Percentiles rank a stretch among this genome's conserved stretches.
phyloP scores from a whole-genome alignment of 2,888 invertebrate species.

The Ichneumon xanthorius region DNA sequence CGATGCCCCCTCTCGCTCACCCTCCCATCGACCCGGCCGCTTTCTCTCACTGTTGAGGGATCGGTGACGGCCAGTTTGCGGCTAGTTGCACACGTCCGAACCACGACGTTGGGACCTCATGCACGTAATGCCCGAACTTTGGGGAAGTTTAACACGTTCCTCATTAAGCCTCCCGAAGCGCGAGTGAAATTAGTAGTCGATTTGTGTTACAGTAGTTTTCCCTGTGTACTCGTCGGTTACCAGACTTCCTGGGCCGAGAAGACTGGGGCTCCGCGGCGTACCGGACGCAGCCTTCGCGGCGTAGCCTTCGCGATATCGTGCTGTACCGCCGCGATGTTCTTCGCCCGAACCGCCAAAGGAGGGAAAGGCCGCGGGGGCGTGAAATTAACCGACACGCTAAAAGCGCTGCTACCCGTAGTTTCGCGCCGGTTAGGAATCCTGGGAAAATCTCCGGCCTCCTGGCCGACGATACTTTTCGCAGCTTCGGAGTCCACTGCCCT shows the following conservation, averaged over 20 bases:
- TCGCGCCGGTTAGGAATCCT: not conserved
- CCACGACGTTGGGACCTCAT: not conserved
- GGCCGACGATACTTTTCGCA: no score
- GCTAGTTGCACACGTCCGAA: not conserved
- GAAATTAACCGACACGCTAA: slow-evolving; percentile 76
- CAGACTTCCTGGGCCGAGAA: slow-evolving; percentile 4
- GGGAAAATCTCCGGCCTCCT: not conserved
- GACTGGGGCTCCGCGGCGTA: not conserved
- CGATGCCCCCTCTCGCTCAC: no score
- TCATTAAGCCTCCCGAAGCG: not conserved
- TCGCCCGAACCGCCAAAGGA: not conserved
- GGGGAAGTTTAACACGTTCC: not conserved
- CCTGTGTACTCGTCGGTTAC: slow-evolving; percentile 10
- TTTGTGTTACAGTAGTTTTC: slow-evolving; percentile 13
- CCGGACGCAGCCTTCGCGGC: no score
- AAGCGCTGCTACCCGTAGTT: slow-evolving; percentile 9
- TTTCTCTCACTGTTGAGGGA: not conserved
- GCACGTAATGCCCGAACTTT: not conserved
- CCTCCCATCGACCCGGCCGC: not conserved
- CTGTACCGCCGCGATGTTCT: slow-evolving; percentile 11
- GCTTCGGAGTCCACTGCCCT: not conserved
- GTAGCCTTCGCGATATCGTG: not conserved
- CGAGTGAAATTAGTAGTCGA: slow-evolving; percentile 19
- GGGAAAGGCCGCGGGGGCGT: slow-evolving; percentile 65
- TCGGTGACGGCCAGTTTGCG: not conserved